Evolutionary conservation across 2,113 vertebrate genomes (phyloP), one percentile per base, ranked within the genome.

Genomic region (Channa argus): DNA sequence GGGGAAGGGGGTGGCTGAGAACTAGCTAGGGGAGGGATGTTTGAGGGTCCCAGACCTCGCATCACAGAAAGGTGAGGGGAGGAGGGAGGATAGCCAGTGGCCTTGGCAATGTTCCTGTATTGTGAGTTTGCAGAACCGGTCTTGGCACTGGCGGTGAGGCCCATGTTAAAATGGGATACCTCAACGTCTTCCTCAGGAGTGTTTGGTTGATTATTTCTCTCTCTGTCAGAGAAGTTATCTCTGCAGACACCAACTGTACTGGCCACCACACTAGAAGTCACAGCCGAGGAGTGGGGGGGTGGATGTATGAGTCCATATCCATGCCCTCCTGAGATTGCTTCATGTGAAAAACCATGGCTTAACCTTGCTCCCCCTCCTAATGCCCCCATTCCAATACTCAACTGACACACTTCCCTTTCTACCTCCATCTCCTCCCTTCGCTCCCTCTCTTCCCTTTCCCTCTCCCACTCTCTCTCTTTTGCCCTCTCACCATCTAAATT

Each of bases 361-460:
- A 71, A 80, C 65, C 39, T 80, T 49, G 77, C 39, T 38, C 78
- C 84, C 15, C 73, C 82, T 74, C 81, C 94, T 0, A 91, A 89
- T 62, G 80, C 91, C 71, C 90, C 91, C 93, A 93, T 94, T 71
- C 94, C 94, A 46, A 94, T 95, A 79, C 96, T 97, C 71, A 97
- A 92, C 82, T 95, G 96, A 49, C 95, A 96, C 15, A 97, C 94
- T 79, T 97, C 96, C 60, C 83, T 88, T 68, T 94, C 94, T 6
- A 95, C 94, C 6, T 94, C 93, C 86, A 94, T 91, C 63, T 95
- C 95, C 44, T 94, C 91, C 69, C 83, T 82, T 58, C 92, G 90
- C 84, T 95, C 93, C 15, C 85, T 88, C 77, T 95, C 93, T 61
- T 95, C 91, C 33, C 94, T 80, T 90, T 95, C 95, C 43, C 74